Conservation (phyloP, 1,140 invertebrate species). For the Drosophila bifasciata region DNA sequence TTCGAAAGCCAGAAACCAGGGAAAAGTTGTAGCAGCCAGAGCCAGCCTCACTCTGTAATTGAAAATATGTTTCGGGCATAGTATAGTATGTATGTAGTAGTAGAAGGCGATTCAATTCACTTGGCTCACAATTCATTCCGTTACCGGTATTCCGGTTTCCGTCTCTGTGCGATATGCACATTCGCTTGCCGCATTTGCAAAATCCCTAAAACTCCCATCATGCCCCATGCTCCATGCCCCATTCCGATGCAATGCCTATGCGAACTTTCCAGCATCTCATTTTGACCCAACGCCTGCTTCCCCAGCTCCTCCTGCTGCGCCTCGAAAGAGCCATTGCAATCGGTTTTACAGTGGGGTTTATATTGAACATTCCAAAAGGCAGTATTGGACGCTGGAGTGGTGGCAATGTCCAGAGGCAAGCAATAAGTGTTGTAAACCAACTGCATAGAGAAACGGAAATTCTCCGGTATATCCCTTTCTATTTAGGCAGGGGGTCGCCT, state of each 20-base stretch:
- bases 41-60: constrained; percentile 44
- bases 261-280: constrained; percentile 50
- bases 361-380: constrained; percentile 47
- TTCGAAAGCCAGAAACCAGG: constrained; percentile 19
- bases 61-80: constrained; percentile 54
- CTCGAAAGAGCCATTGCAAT: constrained; percentile 28
- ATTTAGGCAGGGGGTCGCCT: no score
- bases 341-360: constrained; percentile 40
- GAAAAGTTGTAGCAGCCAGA: constrained; percentile 44
- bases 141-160: background rate
- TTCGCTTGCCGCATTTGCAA: background rate
- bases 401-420: constrained; percentile 9
- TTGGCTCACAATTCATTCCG: constrained; percentile 26
- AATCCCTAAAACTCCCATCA: constrained; percentile 6
- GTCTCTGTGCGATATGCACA: no score
- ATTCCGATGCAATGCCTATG: constrained; percentile 19
- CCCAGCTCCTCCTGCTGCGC: no score
- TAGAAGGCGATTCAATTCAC: constrained; percentile 48
- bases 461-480: no score
- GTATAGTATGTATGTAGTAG: no score
- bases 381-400: no score
- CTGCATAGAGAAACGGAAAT: constrained; percentile 21
- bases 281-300: constrained; percentile 27
- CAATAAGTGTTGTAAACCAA: constrained; percentile 30
- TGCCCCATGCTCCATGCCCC: constrained; percentile 1